A percentile compares a stretch with the other conserved stretches of the same genome.
These are phyloP conservation scores for Thamnophis sirtalis DNA, from an alignment of 2,113 vertebrate species.

Conservation along the genomic window DNA sequence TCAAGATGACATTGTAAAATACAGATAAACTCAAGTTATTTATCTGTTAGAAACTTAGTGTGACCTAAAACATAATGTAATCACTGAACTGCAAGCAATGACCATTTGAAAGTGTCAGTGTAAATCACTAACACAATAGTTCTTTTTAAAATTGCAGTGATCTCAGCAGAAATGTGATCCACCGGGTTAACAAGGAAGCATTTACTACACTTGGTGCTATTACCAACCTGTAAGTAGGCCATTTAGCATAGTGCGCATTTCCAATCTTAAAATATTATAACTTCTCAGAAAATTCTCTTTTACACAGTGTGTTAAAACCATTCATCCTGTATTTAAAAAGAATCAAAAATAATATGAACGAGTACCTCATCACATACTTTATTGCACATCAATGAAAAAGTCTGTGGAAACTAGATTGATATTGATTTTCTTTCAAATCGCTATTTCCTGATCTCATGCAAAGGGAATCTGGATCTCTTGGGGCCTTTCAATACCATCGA, in stretches of 20 bases:
- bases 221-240: conserved; percentile 88
- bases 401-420: neutral
- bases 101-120: conserved; percentile 5
- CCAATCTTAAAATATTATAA: neutral
- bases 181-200: conserved; percentile 81
- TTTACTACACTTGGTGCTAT: conserved; percentile 81
- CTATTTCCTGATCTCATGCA: neutral
- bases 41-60: conserved; percentile 10
- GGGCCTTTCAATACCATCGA: neutral
- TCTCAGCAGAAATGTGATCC: conserved; percentile 90
- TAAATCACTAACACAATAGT: conserved; percentile 27
- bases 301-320: neutral
- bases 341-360: neutral
- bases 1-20: conserved; percentile 20
- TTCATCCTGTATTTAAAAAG: neutral
- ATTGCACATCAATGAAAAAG: neutral
- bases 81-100: conserved; percentile 1
- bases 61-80: conserved; percentile 23
- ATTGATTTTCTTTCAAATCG: neutral
- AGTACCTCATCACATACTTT: neutral
- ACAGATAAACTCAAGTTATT: neutral
- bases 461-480: neutral
- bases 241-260: neutral
- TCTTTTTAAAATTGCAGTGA: conserved; percentile 75
- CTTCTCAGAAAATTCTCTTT: neutral